Base-by-base conservation (phyloP, 2,113 vertebrate species). In the Myiozetetes cayanensis region DNA sequence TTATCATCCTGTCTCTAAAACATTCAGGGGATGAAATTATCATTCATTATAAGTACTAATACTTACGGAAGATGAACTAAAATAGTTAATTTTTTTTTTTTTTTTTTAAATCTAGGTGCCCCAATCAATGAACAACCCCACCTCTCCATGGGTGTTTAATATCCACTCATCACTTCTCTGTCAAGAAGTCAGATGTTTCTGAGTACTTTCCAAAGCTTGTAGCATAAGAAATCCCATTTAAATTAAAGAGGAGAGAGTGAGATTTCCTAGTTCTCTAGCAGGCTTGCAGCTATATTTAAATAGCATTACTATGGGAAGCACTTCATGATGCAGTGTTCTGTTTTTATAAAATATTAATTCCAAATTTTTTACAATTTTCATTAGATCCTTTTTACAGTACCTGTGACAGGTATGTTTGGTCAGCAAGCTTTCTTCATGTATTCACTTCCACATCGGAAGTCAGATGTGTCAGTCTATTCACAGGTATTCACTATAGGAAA, bases 1-100 rank as follows among this genome's bases (percentile, higher is more conserved):
- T 97, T 97, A 96, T 96, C 96, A 96, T 95, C 91, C 94, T 91
- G 56, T 90, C 93, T 95, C 82, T 94, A 87, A 94, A 94, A 88
- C 65, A 91, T 95, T 93, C 89, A 89, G 76, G 43, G 39, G 28
- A 91, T 91, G 50, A 87, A 97, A 95, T 97, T 95, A 96, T 92
- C 87, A 49, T 84, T 94, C 87, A 81, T 87, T 94, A 20, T 91
- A 95, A 92, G 61, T 91, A 90, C 30, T 95, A 66, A 78, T 95
- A 86, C 87, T 94, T 91, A 77, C 93, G 83, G 59, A 76, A 93
- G 88, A 96, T 74, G 83, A 89, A 92, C 68, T 82, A 74, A 96
- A 92, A 81, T 70, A 61, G 58, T 93, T 41, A 68, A 35, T 72
- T 85, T 72, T 84, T 81, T 92, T 94, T 72, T 84, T 81, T 92